Evolutionary conservation across 2,888 invertebrate species (phyloP).

Genomic region (Metallyticus violacea): DNA sequence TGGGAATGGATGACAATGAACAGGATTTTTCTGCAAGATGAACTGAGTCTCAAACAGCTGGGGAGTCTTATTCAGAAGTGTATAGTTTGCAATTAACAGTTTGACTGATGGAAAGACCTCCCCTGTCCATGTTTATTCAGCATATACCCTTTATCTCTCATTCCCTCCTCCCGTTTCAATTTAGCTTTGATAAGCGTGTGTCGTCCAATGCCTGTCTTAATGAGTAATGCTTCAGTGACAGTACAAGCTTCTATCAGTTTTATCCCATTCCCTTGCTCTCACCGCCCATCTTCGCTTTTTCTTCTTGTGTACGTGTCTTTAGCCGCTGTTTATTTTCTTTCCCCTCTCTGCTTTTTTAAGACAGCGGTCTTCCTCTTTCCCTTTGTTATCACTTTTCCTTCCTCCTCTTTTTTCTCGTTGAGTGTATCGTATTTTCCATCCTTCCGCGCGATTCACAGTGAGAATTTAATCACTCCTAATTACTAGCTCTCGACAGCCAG

Average conservation of each 20-base stretch:
- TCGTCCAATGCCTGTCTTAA: constrained; percentile 10
- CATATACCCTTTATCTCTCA: neutral
- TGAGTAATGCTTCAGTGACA: constrained; percentile 16
- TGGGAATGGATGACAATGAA: neutral
- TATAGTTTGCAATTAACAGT: neutral
- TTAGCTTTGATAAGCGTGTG: constrained; percentile 16
- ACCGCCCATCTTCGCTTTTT: neutral
- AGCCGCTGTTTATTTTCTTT: neutral
- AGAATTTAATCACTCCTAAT: constrained; percentile 32
- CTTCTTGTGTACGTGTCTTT: neutral
- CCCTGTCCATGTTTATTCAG: neutral
- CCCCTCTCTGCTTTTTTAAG: no score
- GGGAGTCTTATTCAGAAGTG: no score
- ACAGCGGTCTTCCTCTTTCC: neutral
- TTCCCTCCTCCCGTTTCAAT: neutral
- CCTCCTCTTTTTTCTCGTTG: neutral
- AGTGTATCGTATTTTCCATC: neutral
- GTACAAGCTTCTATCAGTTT: neutral
- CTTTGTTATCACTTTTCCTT: neutral
- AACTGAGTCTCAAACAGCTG: neutral
- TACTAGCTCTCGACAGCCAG: constrained; percentile 29
- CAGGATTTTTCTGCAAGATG: neutral
- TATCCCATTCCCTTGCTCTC: neutral
- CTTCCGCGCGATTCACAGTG: neutral
- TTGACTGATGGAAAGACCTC: neutral